Percentiles rank a stretch among this genome's conserved stretches.
Conservation (phyloP, 37 sponge, comb jelly and placozoan genomes). For the Geodia barretti region DNA sequence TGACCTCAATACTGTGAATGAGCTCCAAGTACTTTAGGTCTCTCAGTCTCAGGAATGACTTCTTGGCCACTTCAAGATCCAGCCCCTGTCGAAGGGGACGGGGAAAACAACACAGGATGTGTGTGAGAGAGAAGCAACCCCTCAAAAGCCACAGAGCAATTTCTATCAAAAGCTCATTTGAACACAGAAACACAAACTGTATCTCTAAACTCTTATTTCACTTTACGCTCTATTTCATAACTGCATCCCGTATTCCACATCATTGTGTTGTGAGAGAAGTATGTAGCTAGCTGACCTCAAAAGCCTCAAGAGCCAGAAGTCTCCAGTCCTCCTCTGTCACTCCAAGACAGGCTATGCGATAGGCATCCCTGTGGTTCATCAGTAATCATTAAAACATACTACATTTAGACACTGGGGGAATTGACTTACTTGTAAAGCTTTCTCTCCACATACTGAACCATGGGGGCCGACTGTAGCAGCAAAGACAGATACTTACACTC, state of each 20-base stretch:
- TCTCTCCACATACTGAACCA: conserved; percentile 94
- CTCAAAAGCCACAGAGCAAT: no score
- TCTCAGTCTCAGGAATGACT: conserved; percentile 86
- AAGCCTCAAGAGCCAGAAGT: conserved; percentile 78
- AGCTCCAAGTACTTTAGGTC: conserved; percentile 86
- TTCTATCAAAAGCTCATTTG: no score
- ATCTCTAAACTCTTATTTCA: no score
- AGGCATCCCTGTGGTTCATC: conserved; percentile 58
- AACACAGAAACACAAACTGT: no score
- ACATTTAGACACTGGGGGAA: neutral
- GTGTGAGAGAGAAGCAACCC: no score
- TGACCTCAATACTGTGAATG: conserved; percentile 88
- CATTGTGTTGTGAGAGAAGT: no score
- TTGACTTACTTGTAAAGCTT: conserved; percentile 70
- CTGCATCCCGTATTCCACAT: no score
- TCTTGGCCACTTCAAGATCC: neutral
- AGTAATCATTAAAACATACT: neutral
- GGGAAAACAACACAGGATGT: no score
- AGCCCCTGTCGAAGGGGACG: no score
- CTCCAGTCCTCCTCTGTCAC: conserved; percentile 97
- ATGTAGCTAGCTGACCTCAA: conserved; percentile 83
- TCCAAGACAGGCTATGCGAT: conserved; percentile 90
- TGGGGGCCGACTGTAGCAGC: conserved; percentile 78
- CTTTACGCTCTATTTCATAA: no score
- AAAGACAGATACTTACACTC: neutral